phyloP scores from a whole-genome alignment of 2,888 invertebrate genomes.

The Sphecodes monilicornis region DNA sequence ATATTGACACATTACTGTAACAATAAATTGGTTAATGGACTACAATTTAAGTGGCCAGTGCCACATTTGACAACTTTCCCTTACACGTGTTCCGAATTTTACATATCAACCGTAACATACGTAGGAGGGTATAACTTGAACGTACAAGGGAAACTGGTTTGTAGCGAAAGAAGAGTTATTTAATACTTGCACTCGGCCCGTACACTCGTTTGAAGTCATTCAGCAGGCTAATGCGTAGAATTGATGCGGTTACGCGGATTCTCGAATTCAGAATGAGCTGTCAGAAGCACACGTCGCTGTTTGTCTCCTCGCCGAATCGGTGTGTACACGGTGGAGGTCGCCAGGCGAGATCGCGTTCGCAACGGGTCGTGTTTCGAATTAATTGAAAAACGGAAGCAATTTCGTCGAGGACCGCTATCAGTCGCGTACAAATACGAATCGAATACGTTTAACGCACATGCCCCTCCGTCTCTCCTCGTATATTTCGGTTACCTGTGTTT shows the following conservation, averaged over 20 bases:
- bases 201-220: slow-evolving; percentile 8
- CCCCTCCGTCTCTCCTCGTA: not conserved
- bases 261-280: slow-evolving; percentile 71
- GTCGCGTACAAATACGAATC: slow-evolving; percentile 46
- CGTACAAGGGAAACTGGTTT: not conserved
- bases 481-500: slow-evolving; percentile 18
- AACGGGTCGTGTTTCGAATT: slow-evolving; percentile 70
- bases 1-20: too few relatives aligned
- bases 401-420: slow-evolving; percentile 63
- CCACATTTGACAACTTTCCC: not conserved
- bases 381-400: slow-evolving; percentile 80
- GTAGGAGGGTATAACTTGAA: too few relatives aligned
- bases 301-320: slow-evolving; percentile 54
- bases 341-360: slow-evolving; percentile 44
- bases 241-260: slow-evolving; percentile 40
- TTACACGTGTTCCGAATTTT: not conserved
- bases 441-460: slow-evolving; percentile 61
- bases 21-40: too few relatives aligned
- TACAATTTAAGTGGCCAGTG: too few relatives aligned
- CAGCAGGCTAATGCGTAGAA: slow-evolving; percentile 18
- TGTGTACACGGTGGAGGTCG: slow-evolving; percentile 15
- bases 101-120: not conserved
- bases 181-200: too few relatives aligned
- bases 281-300: slow-evolving; percentile 66
- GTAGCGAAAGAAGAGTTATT: not conserved